Evolutionary conservation across 2,888 invertebrate species (phyloP).

Genomic region (Chloromyia formosa): DNA sequence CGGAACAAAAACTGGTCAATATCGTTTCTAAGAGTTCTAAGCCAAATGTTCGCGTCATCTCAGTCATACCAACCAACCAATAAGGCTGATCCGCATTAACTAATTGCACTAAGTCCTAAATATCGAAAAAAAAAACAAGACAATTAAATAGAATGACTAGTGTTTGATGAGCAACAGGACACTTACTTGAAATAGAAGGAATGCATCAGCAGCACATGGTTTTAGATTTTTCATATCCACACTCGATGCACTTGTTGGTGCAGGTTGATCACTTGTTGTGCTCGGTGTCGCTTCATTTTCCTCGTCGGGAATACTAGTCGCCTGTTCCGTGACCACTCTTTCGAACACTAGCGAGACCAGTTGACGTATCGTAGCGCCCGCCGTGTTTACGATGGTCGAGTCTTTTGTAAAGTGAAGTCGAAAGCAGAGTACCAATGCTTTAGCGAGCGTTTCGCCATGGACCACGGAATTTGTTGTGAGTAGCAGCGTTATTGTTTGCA

Average conservation of each 20-base stretch:
- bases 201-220: slow-evolving; percentile 93
- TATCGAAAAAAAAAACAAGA: slow-evolving; percentile 15
- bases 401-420: slow-evolving; percentile 96
- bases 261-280: background rate
- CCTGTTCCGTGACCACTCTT: slow-evolving; percentile 77
- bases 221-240: slow-evolving; percentile 70
- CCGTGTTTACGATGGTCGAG: slow-evolving; percentile 94
- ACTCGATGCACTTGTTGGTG: background rate
- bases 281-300: slow-evolving; percentile 19
- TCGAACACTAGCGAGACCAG: slow-evolving; percentile 92
- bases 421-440: slow-evolving; percentile 92
- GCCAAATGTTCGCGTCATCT: slow-evolving; percentile 97
- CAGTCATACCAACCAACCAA: slow-evolving; percentile 95
- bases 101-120: slow-evolving; percentile 91
- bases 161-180: background rate
- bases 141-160: no score
- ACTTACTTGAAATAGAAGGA: slow-evolving; percentile 86
- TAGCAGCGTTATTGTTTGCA: slow-evolving; percentile 93
- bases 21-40: slow-evolving; percentile 94
- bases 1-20: slow-evolving; percentile 83
- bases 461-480: slow-evolving; percentile 96
- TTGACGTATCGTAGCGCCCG: slow-evolving; percentile 96
- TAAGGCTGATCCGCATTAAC: slow-evolving; percentile 96
- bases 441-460: slow-evolving; percentile 92
- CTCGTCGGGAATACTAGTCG: slow-evolving; percentile 48